Evolutionary conservation across 2,113 vertebrate genomes (phyloP), one percentile per base, ranked within the genome.

Genomic region (Muntiacus reevesi): DNA sequence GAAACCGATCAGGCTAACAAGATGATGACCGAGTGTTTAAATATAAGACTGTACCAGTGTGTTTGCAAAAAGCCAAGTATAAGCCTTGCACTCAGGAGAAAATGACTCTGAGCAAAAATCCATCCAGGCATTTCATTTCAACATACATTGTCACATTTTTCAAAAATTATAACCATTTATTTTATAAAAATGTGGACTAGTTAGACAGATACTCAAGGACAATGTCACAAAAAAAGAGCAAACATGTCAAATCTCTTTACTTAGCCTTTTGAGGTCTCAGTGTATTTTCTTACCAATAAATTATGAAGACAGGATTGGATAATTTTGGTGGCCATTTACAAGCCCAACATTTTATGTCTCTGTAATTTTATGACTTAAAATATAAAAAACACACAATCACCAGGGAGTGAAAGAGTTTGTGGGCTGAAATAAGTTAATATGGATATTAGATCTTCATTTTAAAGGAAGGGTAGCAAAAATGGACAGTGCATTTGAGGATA

Each of bases 1-100:
- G 81, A 96, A 95, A 87, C 16, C 19, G n/a, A 33, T 59, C 52
- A 90, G 64, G 27, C 79, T 92, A 88, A 87, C n/a, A 55, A 67
- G 81, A 91, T 30, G 87, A 95, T 97, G 97, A 76, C 1, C 40
- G 30, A 96, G 64, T 87, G 76, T 96, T 97, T 97, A 92, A 97
- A 96, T 96, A 89, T 88, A 94, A 97, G 43, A 86, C 33, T 81
- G 50, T 30, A 78, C 30, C n/a, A 54, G 21, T 28, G 12, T 14
- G 12, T 82, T 76, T 78, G 25, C 57, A 86, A 90, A 82, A 25
- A 87, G 86, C 50, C 55, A 91, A 87, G 55, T 67, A 91, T 90
- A 83, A 25, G n/a, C 57, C 91, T 64, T 64, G 10, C 57, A 78
- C 52, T 96, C 91, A 74, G 76, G 54, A 88, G 36, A 97, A 91